Evolutionary conservation across 2,113 vertebrate genomes (phyloP).

Genomic region (Gadus chalcogrammus): DNA sequence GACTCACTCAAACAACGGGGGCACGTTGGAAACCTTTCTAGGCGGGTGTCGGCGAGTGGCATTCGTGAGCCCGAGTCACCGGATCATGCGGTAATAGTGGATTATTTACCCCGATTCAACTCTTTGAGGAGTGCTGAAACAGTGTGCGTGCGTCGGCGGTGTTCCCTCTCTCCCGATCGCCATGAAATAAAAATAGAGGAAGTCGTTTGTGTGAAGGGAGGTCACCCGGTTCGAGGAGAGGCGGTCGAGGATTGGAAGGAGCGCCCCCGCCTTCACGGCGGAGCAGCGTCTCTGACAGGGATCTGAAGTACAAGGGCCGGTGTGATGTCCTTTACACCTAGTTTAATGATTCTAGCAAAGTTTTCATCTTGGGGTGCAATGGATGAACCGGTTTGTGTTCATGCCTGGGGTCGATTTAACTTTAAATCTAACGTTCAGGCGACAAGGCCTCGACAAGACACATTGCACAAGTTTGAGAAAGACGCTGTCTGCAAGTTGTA

Average conservation of each 20-base stretch:
- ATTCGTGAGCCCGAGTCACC: background rate
- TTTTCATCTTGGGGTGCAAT: too few species aligned
- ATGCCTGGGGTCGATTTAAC: too few species aligned
- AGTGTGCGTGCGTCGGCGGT: conserved; percentile 65
- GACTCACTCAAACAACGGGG: conserved; percentile 19
- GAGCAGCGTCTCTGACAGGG: conserved; percentile 13
- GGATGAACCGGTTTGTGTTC: too few species aligned
- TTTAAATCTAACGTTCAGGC: too few species aligned
- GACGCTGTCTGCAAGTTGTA: too few species aligned
- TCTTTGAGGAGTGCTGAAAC: conserved; percentile 51
- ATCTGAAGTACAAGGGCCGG: too few species aligned
- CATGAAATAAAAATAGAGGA: conserved; percentile 77
- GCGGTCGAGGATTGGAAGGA: conserved; percentile 56
- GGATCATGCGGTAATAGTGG: conserved; percentile 24
- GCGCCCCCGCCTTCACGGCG: conserved; percentile 70
- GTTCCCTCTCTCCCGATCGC: conserved; percentile 74
- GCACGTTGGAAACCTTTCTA: conserved; percentile 10
- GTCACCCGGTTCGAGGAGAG: conserved; percentile 53
- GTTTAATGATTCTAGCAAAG: too few species aligned
- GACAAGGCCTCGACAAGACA: too few species aligned
- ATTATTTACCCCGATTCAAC: conserved; percentile 67
- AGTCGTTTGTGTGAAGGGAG: conserved; percentile 57
- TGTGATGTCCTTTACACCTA: too few species aligned
- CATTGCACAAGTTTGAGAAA: too few species aligned
- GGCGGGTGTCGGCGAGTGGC: background rate